Evolutionary conservation across 2,888 invertebrate genomes (phyloP).

Genomic region (Heteropelma amictum): DNA sequence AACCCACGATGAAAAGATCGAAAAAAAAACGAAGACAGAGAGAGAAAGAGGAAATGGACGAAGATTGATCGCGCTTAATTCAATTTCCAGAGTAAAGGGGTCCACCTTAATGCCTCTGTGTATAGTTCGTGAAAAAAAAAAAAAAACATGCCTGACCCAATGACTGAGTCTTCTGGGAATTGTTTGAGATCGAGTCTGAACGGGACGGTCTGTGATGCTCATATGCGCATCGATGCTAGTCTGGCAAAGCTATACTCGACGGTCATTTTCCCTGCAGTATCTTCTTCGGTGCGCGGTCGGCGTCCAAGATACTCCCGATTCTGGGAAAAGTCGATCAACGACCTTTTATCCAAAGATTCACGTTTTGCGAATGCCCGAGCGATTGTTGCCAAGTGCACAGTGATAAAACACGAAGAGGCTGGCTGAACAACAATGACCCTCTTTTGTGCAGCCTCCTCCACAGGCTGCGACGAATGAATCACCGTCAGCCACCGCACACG

Average conservation of each 20-base stretch:
- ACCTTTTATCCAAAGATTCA: background rate
- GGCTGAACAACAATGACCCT: constrained; percentile 22
- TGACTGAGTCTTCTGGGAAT: constrained; percentile 49
- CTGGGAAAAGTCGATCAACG: constrained; percentile 42
- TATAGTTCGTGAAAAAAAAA: constrained; percentile 13
- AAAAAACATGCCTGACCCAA: constrained; percentile 22
- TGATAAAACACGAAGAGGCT: background rate
- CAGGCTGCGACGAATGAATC: constrained; percentile 11
- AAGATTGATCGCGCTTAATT: constrained; percentile 39
- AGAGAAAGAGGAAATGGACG: constrained; percentile 3
- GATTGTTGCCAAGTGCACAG: constrained; percentile 17
- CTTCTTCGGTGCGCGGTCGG: background rate
- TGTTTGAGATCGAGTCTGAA: constrained; percentile 37
- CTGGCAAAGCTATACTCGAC: background rate
- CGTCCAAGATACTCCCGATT: constrained; percentile 37
- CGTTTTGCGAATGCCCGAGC: constrained; percentile 23
- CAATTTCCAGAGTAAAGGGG: constrained; percentile 43
- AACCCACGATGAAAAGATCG: background rate
- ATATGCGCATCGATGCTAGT: constrained; percentile 1
- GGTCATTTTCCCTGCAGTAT: background rate
- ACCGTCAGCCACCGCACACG: constrained; percentile 10
- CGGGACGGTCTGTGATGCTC: constrained; percentile 19
- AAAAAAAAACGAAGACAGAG: background rate
- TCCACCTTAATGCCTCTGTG: constrained; percentile 18
- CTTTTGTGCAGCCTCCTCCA: constrained; percentile 32